Evolutionary conservation across 1,140 invertebrate genomes (phyloP), one percentile per base, ranked within the genome.

Genomic region (Drosophila subobscura): DNA sequence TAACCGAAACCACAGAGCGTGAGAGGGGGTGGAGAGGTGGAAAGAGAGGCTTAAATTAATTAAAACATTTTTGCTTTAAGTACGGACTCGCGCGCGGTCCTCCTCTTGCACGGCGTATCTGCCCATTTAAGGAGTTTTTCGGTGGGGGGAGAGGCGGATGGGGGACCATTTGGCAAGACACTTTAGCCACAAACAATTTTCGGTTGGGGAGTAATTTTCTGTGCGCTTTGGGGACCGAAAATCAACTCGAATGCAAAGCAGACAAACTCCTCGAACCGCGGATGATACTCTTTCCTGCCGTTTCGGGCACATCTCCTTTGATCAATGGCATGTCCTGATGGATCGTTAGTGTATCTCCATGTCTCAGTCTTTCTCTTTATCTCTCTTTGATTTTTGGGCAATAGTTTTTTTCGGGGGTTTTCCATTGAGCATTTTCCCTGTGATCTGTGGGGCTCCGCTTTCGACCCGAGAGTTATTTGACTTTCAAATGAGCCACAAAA

Each of bases 11-110:
- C 12, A 25, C 29, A 10, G 8, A 4, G 0, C 7, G 8, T 1
- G 3, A 10, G 29, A 3, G 33, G 10, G 5, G 10, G 29, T 41
- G 7, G 22, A 22, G 33, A 16, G 29, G 42, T 10, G 16, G 8
- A 12, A 37, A 7, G 10, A 41, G 40, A 53, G 7, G 33, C 33
- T 37, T 74, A 88, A 86, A 88, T 83, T 86, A 88, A 86, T 86
- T 86, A 86, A 86, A 86, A 86, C 83, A 86, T 86, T 86, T 86
- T 78, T 86, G 83, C 78, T 66, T 83, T 88, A 86, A 86, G 74
- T 86, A 71, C 55, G 44, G 25, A 27, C 25, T 27, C 6, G 25
- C 25, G 25, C 5, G 0, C 25, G 33, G 10, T 50, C 49, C 52
- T 8, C 41, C 8, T 22, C 6, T 42, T 23, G 6, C 6, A 61